Conservation (phyloP, 2,888 invertebrate species). For the Calameuta idolon region DNA sequence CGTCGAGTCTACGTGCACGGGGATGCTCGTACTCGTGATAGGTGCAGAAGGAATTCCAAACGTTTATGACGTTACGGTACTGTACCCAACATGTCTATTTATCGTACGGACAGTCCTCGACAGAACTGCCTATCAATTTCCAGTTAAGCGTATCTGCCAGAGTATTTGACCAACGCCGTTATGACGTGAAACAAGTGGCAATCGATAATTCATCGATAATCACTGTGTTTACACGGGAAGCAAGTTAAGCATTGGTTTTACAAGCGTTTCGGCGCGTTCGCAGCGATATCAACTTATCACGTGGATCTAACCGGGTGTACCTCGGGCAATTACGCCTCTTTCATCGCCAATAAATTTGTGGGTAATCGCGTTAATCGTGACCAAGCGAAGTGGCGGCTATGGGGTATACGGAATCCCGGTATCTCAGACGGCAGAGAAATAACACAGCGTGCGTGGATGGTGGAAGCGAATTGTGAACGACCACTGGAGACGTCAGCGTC, state of each 20-base stretch:
- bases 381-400: background rate
- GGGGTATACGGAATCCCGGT: background rate
- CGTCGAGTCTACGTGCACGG: constrained; percentile 1
- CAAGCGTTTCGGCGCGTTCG: background rate
- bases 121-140: background rate
- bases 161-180: background rate
- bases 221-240: background rate
- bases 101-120: background rate
- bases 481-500: constrained; percentile 27
- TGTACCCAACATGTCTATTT: background rate
- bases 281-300: background rate
- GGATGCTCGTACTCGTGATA: background rate
- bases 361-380: background rate
- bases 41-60: background rate
- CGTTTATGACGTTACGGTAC: background rate
- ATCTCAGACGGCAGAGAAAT: background rate
- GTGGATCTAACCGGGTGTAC: background rate
- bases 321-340: background rate
- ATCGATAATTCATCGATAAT: background rate
- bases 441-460: background rate
- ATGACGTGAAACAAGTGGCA: background rate
- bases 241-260: background rate
- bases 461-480: background rate
- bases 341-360: background rate
- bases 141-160: background rate